Conservation (phyloP, 2,888 invertebrate species). For the Folsomia manolachei region DNA sequence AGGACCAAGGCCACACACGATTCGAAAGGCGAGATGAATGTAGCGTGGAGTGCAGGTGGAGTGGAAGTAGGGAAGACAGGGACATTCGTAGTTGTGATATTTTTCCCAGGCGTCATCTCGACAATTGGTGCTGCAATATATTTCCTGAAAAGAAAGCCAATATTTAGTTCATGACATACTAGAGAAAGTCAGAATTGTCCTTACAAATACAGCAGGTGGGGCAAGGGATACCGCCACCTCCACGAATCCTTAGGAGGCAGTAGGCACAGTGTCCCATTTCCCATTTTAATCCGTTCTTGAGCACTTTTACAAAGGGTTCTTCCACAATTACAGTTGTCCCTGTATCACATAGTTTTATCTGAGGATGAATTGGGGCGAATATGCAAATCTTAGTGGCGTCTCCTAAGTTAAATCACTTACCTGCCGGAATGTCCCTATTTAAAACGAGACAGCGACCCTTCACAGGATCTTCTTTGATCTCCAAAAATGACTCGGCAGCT, state of each 20-base stretch:
- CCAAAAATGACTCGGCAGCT: conserved; percentile 40
- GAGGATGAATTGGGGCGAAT: too few species aligned
- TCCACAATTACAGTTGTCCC: conserved; percentile 44
- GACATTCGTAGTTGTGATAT: conserved; percentile 45
- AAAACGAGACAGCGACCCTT: conserved; percentile 41
- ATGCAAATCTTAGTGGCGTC: neutral
- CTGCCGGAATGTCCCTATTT: conserved; percentile 45
- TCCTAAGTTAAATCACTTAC: conserved; percentile 18
- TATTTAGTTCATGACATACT: neutral
- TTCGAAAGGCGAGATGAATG: conserved; percentile 39
- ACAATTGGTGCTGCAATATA: conserved; percentile 41
- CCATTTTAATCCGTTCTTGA: conserved; percentile 39
- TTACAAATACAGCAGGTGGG: too few species aligned
- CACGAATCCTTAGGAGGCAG: conserved; percentile 35
- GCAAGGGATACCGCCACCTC: conserved; percentile 42
- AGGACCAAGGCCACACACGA: conserved; percentile 40
- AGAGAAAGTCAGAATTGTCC: neutral
- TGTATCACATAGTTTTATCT: conserved; percentile 6
- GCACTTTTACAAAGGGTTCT: conserved; percentile 39
- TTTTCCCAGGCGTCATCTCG: conserved; percentile 27
- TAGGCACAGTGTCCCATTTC: conserved; percentile 42
- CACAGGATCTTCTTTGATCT: conserved; percentile 25
- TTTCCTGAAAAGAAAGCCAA: conserved; percentile 28
- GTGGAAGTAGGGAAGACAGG: conserved; percentile 38
- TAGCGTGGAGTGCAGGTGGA: conserved; percentile 43